These are phyloP conservation scores for Pelmatolapia mariae DNA, from an alignment of 2,113 vertebrate species.

Conservation along the genomic window DNA sequence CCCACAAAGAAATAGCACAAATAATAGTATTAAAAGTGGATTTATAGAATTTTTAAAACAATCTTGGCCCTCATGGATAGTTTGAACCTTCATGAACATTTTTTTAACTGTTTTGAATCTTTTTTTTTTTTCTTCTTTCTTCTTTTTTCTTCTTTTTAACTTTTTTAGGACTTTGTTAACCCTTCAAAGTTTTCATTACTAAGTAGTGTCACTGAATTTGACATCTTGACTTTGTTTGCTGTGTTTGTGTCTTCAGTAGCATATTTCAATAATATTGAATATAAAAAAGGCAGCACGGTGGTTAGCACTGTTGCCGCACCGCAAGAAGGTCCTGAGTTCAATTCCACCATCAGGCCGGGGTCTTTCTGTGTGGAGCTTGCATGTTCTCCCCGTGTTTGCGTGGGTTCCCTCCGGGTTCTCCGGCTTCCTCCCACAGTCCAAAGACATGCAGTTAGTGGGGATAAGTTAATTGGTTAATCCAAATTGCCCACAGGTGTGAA, in stretches of 20 bases:
- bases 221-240: background rate
- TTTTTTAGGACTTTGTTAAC: background rate
- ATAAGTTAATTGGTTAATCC: background rate
- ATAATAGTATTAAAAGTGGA: background rate
- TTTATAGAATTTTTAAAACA: background rate
- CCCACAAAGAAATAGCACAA: background rate
- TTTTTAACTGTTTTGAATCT: background rate
- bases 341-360: background rate
- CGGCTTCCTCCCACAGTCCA: background rate
- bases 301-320: background rate
- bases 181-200: background rate
- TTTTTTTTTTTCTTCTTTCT: background rate
- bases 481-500: background rate
- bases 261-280: background rate
- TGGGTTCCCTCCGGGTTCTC: background rate
- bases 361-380: background rate
- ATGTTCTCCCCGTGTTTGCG: fast-evolving
- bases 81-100: background rate
- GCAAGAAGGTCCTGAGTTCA: background rate
- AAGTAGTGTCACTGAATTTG: background rate
- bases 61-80: background rate
- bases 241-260: background rate
- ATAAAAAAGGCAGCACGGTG: background rate
- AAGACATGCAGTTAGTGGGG: background rate
- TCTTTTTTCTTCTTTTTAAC: background rate